A percentile compares a stretch with the other conserved stretches of the same genome.
These are phyloP conservation scores for Coreius guichenoti DNA, from an alignment of 2,797 vertebrate genomes.

Conservation along the genomic window DNA sequence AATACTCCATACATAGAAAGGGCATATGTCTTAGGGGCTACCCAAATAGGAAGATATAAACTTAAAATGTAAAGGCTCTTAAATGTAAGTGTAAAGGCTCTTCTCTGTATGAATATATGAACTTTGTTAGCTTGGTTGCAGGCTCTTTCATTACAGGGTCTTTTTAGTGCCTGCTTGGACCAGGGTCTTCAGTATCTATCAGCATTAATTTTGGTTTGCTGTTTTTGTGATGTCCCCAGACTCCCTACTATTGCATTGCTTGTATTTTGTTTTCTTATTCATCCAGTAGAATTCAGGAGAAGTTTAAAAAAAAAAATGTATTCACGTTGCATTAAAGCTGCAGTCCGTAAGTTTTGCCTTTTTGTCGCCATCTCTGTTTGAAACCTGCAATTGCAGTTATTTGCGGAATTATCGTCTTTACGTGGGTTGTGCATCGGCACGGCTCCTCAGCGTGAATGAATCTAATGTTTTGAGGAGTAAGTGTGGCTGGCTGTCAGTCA, in stretches of 20 bases:
- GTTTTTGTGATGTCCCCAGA: background rate
- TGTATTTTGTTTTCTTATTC: background rate
- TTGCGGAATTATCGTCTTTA: no score
- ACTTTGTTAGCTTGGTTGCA: background rate
- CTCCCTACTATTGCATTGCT: background rate
- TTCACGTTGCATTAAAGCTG: background rate
- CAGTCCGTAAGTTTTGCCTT: no score
- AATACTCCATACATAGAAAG: slow-evolving; percentile 12
- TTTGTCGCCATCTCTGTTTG: no score
- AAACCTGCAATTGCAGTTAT: no score
- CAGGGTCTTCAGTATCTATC: background rate
- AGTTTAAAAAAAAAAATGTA: no score
- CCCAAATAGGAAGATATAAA: slow-evolving; percentile 2
- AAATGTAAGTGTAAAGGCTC: background rate
- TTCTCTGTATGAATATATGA: background rate
- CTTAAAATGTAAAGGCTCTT: background rate
- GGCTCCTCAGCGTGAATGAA: no score
- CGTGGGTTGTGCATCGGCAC: no score
- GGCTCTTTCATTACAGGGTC: no score
- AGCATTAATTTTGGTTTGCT: background rate
- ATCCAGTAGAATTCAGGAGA: background rate
- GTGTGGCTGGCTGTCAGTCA: no score
- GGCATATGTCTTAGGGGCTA: background rate
- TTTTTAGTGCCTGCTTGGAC: background rate
- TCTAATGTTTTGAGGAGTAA: no score